Evolutionary conservation across 1,140 invertebrate species (phyloP).

Genomic region (Bemisia tabaci): DNA sequence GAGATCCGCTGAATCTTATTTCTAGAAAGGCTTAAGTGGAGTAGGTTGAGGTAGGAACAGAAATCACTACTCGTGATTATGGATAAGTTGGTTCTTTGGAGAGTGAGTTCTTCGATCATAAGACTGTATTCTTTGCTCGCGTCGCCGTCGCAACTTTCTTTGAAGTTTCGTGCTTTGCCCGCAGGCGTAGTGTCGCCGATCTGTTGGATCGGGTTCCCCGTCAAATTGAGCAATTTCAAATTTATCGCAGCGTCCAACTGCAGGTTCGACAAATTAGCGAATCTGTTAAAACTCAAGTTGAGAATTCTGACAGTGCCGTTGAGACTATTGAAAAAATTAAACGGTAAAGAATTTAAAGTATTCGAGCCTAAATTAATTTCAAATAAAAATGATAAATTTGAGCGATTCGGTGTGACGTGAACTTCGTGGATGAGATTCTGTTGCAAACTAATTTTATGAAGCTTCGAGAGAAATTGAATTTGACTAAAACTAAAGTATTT

Average conservation of each 20-base stretch:
- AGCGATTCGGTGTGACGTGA: slow-evolving; percentile 17
- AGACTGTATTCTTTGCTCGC: slow-evolving; percentile 24
- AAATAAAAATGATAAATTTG: slow-evolving; percentile 51
- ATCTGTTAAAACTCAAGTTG: slow-evolving; percentile 21
- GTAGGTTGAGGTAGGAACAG: slow-evolving; percentile 64
- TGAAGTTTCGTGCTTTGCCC: neutral
- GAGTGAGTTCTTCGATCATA: slow-evolving; percentile 59
- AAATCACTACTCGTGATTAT: slow-evolving; percentile 79
- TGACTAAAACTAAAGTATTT: neutral
- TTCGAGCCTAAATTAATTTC: slow-evolving; percentile 62
- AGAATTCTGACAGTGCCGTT: slow-evolving; percentile 10
- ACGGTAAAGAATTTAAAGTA: slow-evolving; percentile 54
- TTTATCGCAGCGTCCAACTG: slow-evolving; percentile 25
- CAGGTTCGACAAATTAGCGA: slow-evolving; percentile 27
- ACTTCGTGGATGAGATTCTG: neutral
- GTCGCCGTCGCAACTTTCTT: slow-evolving; percentile 7
- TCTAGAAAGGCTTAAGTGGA: slow-evolving; percentile 53
- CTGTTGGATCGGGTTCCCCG: slow-evolving; percentile 59
- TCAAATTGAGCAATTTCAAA: slow-evolving; percentile 61
- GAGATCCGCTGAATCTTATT: slow-evolving; percentile 70
- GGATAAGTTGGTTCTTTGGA: slow-evolving; percentile 66
- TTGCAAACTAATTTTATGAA: neutral
- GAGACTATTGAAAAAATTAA: slow-evolving; percentile 64
- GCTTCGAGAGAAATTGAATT: neutral
- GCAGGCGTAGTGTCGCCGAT: slow-evolving; percentile 48